Evolutionary conservation across 1,140 invertebrate genomes (phyloP).

Genomic region (Drosophila novamexicana): DNA sequence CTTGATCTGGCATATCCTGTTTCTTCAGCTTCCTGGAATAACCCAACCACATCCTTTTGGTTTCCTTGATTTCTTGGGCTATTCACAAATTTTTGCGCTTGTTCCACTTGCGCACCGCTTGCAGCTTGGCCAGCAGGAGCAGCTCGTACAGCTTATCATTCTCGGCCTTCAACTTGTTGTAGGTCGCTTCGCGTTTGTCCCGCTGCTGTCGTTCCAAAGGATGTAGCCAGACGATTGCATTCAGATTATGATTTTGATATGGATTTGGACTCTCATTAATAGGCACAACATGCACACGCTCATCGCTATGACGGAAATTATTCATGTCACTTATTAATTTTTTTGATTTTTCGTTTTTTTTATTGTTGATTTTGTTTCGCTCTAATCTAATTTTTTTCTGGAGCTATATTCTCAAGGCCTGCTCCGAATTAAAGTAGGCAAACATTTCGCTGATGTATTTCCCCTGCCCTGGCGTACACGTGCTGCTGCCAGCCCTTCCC

Average conservation of each 20-base stretch:
- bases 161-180: not conserved
- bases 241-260: conserved; percentile 6
- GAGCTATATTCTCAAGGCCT: not conserved
- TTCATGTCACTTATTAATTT: not conserved
- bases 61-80: not conserved
- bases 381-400: not conserved
- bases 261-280: not conserved
- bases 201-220: conserved; percentile 10
- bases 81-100: not conserved
- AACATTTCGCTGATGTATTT: not conserved
- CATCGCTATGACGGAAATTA: conserved; percentile 4
- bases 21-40: too few species aligned
- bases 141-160: conserved; percentile 5
- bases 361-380: not conserved
- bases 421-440: not conserved
- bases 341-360: not conserved
- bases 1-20: not conserved
- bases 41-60: too few species aligned
- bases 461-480: not conserved
- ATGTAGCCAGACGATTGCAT: conserved; percentile 3
- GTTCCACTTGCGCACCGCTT: not conserved
- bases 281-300: conserved; percentile 9
- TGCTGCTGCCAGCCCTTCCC: conserved; percentile 5
- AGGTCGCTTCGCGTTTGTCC: not conserved
- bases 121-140: not conserved